Evolutionary conservation across 1,140 invertebrate species (phyloP), one percentile per base, ranked within the genome.

Genomic region (Cydia fagiglandana): DNA sequence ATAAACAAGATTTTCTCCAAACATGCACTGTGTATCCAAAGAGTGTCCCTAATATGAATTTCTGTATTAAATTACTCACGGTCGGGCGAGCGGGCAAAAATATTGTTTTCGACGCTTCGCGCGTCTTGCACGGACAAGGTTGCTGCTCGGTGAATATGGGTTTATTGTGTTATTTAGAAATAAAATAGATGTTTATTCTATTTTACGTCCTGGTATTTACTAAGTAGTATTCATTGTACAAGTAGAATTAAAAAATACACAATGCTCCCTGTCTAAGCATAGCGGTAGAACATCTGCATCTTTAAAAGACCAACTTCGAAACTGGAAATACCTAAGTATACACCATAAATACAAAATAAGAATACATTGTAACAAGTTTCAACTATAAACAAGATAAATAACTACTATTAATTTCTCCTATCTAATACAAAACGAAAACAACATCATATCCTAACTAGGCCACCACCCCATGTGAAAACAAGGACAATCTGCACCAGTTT

Each of bases 51-150:
- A 88, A 88, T 90, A 90, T 91, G 91, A 92, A 92, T 92, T 89
- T 91, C 91, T 91, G 88, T 92, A 92, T 92, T 91, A 86, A 89
- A 92, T 92, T 92, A 92, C 84, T 87, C 83, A 84, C 89, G 86
- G 84, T 88, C 91, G 88, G 89, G 81, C 84, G 89, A 78, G 79
- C 87, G 74, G 81, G 86, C 87, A 88, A 89, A 91, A 92, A 91
- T 92, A 92, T 92, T 92, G 89, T 91, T 87, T 85, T 87, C 78
- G 73, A 86, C 78, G 83, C 83, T 85, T 86, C 81, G 83, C 85
- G 82, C n/a, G 30, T 38, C n/a, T 17, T 38, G 34, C n/a, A 28
- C 30, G n/a, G 66, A 41, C 66, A 70, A 70, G 66, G 66, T 70
- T 70, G 30, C 30, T 68, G 38, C 34, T 15, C n/a, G 24, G 1